Evolutionary conservation across 2,797 vertebrate genomes (phyloP).

Genomic region (Falco peregrinus): DNA sequence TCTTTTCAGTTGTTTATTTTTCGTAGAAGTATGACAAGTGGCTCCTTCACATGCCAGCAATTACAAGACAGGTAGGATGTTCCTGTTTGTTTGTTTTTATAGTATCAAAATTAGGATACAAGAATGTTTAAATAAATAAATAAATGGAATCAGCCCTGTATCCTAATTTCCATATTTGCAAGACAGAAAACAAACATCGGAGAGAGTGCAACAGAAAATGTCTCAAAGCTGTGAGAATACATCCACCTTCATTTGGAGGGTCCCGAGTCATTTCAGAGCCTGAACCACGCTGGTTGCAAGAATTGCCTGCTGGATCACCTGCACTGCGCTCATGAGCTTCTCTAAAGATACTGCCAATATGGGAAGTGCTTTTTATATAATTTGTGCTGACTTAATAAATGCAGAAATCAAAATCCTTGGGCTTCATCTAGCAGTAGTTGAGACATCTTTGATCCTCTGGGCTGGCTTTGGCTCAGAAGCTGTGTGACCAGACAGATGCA

Average conservation of each 20-base stretch:
- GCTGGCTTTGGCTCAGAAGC: background rate
- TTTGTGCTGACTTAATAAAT: background rate
- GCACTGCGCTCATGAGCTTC: background rate
- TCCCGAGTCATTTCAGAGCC: conserved; percentile 44
- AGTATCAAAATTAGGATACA: conserved; percentile 35
- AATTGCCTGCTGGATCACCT: background rate
- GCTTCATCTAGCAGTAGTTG: background rate
- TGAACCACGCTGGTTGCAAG: background rate
- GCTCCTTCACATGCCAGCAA: background rate
- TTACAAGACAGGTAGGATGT: conserved; percentile 13
- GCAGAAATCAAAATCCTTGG: background rate
- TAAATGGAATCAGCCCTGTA: background rate
- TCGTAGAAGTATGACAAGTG: background rate
- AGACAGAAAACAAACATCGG: conserved; percentile 26
- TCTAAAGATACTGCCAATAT: background rate
- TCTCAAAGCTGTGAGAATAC: background rate
- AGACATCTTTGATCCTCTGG: background rate
- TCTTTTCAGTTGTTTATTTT: background rate
- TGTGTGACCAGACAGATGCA: background rate
- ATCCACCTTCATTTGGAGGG: background rate
- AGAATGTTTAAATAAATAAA: background rate
- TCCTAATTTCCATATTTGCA: conserved; percentile 41
- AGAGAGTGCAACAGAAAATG: background rate
- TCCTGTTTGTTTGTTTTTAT: conserved; percentile 18
- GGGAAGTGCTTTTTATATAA: background rate